These are phyloP conservation scores for Cerastis leucographa DNA, from an alignment of 2,888 invertebrate species.

Conservation along the genomic window DNA sequence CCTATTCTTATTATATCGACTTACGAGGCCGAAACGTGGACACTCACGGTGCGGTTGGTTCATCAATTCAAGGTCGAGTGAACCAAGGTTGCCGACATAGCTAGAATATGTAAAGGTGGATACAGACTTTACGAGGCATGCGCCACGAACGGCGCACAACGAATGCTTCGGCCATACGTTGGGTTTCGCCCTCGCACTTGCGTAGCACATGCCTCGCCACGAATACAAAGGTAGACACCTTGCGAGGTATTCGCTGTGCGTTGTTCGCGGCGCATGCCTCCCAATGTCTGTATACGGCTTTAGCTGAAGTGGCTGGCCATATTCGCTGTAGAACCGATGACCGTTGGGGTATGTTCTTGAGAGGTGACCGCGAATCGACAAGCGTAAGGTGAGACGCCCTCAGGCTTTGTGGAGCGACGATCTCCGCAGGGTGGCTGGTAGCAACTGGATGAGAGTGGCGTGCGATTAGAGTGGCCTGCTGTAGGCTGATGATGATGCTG, in stretches of 20 bases:
- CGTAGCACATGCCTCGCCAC: no score
- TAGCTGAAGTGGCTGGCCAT: neutral
- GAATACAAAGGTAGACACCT: no score
- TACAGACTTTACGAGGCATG: no score
- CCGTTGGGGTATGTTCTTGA: slow-evolving; percentile 1
- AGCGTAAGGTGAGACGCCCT: neutral
- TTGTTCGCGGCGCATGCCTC: no score
- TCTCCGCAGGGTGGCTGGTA: neutral
- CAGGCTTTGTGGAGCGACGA: neutral
- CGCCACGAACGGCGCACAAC: no score
- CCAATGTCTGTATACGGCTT: no score
- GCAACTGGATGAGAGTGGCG: neutral
- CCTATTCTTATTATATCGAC: neutral
- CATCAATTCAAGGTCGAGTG: neutral
- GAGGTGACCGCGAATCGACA: neutral
- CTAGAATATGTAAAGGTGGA: no score
- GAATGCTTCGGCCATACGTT: no score
- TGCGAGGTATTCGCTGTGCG: no score
- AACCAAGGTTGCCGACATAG: no score
- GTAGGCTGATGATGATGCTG: neutral
- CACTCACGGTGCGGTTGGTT: neutral
- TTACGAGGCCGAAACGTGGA: neutral
- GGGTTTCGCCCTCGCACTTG: no score
- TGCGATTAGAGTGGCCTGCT: neutral
- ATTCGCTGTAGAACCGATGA: neutral